Base-by-base conservation (phyloP, 1,140 invertebrate genomes). In the Caerostris extrusa region DNA sequence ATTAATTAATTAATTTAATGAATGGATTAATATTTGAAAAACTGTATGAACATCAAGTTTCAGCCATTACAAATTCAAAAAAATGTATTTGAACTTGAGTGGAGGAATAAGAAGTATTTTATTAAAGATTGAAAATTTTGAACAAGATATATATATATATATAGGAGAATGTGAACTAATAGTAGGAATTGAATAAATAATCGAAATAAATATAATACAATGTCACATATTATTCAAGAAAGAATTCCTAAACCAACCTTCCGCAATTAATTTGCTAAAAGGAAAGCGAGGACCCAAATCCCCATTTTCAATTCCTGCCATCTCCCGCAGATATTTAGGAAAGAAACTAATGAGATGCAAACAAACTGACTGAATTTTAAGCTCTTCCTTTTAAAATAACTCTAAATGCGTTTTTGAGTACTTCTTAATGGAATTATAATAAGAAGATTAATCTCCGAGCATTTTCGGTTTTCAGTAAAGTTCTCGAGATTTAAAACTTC, bases 341-440 rank as follows among this genome's bases (percentile, higher is more conserved):
- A 53, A 7, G 56, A 14, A 2, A 83, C 81, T 83, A 56, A 55
- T 83, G 56, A 83, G 81, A 83, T 83, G 56, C n/a, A 83, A 83
- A 83, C 81, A 83, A 83, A 83, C 56, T 17, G 81, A 55, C 17
- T 7, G 55, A 8, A 56, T 10, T 17, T 64, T 6, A 56, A 57
- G 56, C 81, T n/a, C 6, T 83, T 83, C 81, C 81, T 19, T 57
- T 83, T 17, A 64, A 83, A 83, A 83, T 56, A 56, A 56, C 81
- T 57, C 56, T 83, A 83, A 83, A 83, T 83, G 81, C 81, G 56
- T 83, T 83, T 83, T 83, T 83, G 81, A 83, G 81, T 83, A 83
- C 56, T 83, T 83, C 81, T 83, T 83, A 83, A 83, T 83, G 81
- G 81, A 83, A 83, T 64, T 64, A 64, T 83, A 83, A 83, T 56